Percentiles rank a stretch among this genome's conserved stretches.
Conservation (phyloP, 2,888 invertebrate species). For the Macropis europaea region DNA sequence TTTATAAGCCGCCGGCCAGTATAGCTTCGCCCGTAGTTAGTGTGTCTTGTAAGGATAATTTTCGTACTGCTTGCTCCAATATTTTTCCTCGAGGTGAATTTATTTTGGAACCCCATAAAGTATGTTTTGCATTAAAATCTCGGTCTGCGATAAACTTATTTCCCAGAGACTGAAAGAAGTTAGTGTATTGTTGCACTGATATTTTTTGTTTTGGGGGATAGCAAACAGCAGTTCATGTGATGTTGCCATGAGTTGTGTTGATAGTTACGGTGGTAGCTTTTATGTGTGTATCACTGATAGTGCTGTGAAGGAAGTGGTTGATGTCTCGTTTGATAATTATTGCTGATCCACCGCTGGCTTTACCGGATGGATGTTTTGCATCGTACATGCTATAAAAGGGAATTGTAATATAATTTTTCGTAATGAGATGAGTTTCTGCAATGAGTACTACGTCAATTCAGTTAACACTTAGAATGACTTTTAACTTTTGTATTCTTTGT, state of each 20-base stretch:
- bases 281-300: background rate
- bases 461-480: too few species aligned
- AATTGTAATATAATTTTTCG: too few species aligned
- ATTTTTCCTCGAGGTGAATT: slow-evolving; percentile 34
- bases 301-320: background rate
- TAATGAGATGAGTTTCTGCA: too few species aligned
- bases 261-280: slow-evolving; percentile 13
- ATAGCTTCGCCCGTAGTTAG: slow-evolving; percentile 56
- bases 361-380: background rate
- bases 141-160: slow-evolving; percentile 44
- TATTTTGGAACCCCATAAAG: slow-evolving; percentile 52
- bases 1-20: slow-evolving; percentile 59
- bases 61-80: slow-evolving; percentile 17
- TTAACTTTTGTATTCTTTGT: too few species aligned
- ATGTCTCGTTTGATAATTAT: background rate
- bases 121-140: slow-evolving; percentile 55
- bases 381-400: too few species aligned
- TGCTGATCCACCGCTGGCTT: background rate
- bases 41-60: slow-evolving; percentile 2
- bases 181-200: slow-evolving; percentile 40
- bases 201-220: slow-evolving; percentile 59
- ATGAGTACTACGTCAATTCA: too few species aligned
- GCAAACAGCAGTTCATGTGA: slow-evolving; percentile 51
- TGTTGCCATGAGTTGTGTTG: slow-evolving; percentile 28
- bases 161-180: slow-evolving; percentile 46